Conservation (phyloP, 1,140 invertebrate species). For the Drosophila kurseongensis region DNA sequence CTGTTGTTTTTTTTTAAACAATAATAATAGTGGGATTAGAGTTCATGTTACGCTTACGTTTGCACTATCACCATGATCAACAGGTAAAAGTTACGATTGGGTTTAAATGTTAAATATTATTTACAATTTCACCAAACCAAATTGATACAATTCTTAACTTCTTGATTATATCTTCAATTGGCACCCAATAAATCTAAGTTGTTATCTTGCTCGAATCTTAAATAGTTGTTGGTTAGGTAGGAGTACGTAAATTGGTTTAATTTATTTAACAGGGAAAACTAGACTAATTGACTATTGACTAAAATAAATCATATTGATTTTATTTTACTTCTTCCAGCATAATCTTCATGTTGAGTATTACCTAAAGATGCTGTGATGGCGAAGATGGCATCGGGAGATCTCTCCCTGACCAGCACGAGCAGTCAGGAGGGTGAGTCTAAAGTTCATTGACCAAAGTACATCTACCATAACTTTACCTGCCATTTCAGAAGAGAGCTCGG, state of each 20-base stretch:
- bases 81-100: not conserved
- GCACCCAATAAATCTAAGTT: slow-evolving; percentile 10
- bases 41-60: slow-evolving; percentile 9
- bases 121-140: not conserved
- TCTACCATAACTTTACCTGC: not conserved
- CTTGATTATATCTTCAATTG: slow-evolving; percentile 10
- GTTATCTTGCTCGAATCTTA: slow-evolving; percentile 1
- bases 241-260: not conserved
- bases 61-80: slow-evolving; percentile 22
- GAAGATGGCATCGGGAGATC: slow-evolving; percentile 84
- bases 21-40: slow-evolving; percentile 23
- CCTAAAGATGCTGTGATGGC: slow-evolving; percentile 71
- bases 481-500: slow-evolving; percentile 76
- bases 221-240: slow-evolving; percentile 1
- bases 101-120: not conserved
- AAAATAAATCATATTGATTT: not conserved
- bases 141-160: not conserved
- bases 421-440: slow-evolving; percentile 79
- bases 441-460: not conserved
- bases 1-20: slow-evolving; percentile 8
- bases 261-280: no score
- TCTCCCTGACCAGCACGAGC: slow-evolving; percentile 84
- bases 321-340: not conserved
- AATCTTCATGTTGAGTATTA: slow-evolving; percentile 35
- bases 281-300: no score